A percentile compares a stretch with the other conserved stretches of the same genome.
phyloP scores from a whole-genome alignment of 2,797 vertebrate genomes.

The Neoniphon sammara region DNA sequence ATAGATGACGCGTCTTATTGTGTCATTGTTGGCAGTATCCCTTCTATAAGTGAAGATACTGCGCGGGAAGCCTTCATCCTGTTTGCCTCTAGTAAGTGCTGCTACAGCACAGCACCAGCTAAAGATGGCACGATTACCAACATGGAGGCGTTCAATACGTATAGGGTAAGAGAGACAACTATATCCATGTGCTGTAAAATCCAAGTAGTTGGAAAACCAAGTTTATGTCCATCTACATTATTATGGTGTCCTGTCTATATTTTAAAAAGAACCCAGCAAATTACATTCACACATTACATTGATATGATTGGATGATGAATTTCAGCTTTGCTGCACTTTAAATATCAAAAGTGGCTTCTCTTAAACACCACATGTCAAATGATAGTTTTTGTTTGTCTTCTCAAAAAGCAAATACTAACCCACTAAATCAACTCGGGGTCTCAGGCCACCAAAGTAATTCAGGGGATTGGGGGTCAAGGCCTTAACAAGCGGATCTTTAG shows the following conservation, averaged over 20 bases:
- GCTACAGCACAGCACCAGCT: conserved; percentile 79
- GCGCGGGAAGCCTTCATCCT: conserved; percentile 77
- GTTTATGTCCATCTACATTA: too few relatives aligned
- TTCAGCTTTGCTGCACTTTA: neutral
- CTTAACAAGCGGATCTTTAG: too few relatives aligned
- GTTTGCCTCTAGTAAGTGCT: conserved; percentile 80
- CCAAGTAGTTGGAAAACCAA: too few relatives aligned
- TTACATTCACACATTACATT: neutral
- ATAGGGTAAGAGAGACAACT: conserved; percentile 71
- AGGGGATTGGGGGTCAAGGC: too few relatives aligned
- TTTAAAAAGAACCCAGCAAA: too few relatives aligned
- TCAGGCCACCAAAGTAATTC: too few relatives aligned
- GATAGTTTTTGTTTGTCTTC: too few relatives aligned
- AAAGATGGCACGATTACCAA: conserved; percentile 75
- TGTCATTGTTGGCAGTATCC: conserved; percentile 72
- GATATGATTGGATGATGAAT: neutral
- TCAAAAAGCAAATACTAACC: too few relatives aligned
- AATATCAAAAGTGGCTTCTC: too few relatives aligned
- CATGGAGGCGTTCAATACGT: conserved; percentile 82
- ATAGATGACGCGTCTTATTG: neutral
- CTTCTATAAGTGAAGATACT: conserved; percentile 77
- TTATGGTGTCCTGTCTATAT: too few relatives aligned
- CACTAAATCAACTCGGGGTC: too few relatives aligned
- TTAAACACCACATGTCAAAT: too few relatives aligned
- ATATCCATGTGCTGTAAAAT: neutral